phyloP scores from a whole-genome alignment of 2,888 invertebrate genomes.

The Halictus ligatus region DNA sequence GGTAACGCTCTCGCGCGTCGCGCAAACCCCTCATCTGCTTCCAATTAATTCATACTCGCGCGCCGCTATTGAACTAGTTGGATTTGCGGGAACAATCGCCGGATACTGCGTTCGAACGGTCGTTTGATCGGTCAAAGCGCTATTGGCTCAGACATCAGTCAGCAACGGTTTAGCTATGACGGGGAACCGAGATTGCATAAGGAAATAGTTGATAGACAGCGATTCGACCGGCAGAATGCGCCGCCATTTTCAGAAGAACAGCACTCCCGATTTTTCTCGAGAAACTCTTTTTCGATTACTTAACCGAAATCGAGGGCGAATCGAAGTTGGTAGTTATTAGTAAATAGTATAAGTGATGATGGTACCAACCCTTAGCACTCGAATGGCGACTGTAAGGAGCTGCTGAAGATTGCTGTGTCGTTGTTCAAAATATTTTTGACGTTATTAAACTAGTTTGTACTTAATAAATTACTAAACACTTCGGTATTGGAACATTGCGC shows the following conservation, averaged over 20 bases:
- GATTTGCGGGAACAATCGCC: constrained; percentile 41
- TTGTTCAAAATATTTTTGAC: too few relatives aligned
- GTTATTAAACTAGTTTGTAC: too few relatives aligned
- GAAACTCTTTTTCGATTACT: too few relatives aligned
- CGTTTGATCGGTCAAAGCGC: constrained; percentile 27
- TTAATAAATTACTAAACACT: too few relatives aligned
- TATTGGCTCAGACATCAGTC: constrained; percentile 32
- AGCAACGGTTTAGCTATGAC: constrained; percentile 20
- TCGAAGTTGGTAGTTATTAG: too few relatives aligned
- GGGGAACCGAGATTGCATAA: constrained; percentile 13
- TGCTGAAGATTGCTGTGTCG: too few relatives aligned
- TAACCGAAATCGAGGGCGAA: too few relatives aligned
- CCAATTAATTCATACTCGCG: constrained; percentile 32
- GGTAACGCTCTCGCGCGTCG: too few relatives aligned
- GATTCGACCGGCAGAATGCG: background rate
- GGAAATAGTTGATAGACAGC: background rate
- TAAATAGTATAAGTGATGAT: too few relatives aligned
- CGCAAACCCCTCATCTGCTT: constrained; percentile 26
- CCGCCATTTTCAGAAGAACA: background rate
- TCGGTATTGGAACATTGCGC: too few relatives aligned
- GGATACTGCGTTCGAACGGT: constrained; percentile 2
- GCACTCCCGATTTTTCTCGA: background rate
- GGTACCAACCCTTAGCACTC: too few relatives aligned
- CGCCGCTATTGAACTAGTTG: constrained; percentile 27
- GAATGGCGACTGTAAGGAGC: too few relatives aligned